These are phyloP conservation scores for Gymnothorax javanicus DNA, from an alignment of 2,797 vertebrate genomes.

Conservation along the genomic window DNA sequence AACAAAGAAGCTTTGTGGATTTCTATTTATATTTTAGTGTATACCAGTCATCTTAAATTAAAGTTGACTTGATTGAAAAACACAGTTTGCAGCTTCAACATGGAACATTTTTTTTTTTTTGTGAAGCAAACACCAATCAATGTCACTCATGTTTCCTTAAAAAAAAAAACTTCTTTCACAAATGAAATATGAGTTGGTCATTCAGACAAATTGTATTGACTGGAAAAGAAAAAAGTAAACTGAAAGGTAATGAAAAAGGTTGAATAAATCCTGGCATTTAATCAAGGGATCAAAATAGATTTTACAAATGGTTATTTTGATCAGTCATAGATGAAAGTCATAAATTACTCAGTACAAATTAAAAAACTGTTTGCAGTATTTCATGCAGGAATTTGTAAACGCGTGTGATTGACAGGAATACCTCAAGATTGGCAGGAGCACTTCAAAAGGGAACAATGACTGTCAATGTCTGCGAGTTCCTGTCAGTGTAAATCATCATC, in stretches of 20 bases:
- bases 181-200: not conserved
- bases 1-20: not conserved
- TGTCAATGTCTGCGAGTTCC: not conserved
- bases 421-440: too few species aligned
- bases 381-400: not conserved
- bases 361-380: not conserved
- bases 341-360: slow-evolving; percentile 51
- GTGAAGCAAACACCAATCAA: not conserved
- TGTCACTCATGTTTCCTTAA: not conserved
- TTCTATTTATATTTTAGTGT: slow-evolving; percentile 6
- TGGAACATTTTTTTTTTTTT: not conserved
- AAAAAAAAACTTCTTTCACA: slow-evolving; percentile 5
- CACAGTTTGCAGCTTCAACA: not conserved
- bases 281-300: slow-evolving; percentile 65
- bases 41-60: slow-evolving; percentile 4
- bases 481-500: not conserved
- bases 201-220: not conserved
- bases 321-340: slow-evolving; percentile 71
- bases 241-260: not conserved
- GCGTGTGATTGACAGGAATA: too few species aligned
- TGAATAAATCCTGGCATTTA: slow-evolving; percentile 67
- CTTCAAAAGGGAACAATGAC: too few species aligned
- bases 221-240: not conserved
- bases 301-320: slow-evolving; percentile 65
- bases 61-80: not conserved